Evolutionary conservation across 2,797 vertebrate genomes (phyloP), one percentile per base, ranked within the genome.

Genomic region (Lutjanus campechanus): DNA sequence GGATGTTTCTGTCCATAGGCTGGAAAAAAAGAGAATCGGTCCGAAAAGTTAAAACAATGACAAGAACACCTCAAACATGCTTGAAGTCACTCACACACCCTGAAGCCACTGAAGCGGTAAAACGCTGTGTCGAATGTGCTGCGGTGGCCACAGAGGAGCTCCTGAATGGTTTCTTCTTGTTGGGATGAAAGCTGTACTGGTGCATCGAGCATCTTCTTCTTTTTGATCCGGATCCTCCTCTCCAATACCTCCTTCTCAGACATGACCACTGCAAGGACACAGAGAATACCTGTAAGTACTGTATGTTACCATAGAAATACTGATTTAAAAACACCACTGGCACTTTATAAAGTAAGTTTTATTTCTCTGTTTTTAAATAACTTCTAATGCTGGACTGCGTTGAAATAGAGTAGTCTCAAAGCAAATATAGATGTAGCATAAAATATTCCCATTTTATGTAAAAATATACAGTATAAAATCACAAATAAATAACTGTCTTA

Each of bases 201-300:
- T 5, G 77, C 43, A 0, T 78, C 65, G 0, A 59, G 66, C 73
- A 74, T 81, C 83, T 85, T 96, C 60, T 92, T 96, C 82, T 65
- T 93, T 84, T 86, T 94, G 79, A 96, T 96, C 41, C 92, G 82
- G 65, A 86, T 91, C 49, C 96, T 92, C 36, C 96, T 89, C 90
- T 95, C 89, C 77, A 94, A 75, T 56, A 97, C 95, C 0, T 94
- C 94, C 17, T 93, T 81, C 1, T 96, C 96, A 0, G 96, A 96
- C 96, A 97, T 97, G 88, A 97, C 96, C 94, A 97, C 96, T 97
- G 25, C 62, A 5, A 44, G 40, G 59, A 77, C 43, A 77, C 47
- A 7, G 65, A 40, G 67, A 51, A 56, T 19, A 47, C 25, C 40
- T 36, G 1, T 7, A 51, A 15, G 25, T 16, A 11, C 17, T n/a